phyloP scores from a whole-genome alignment of 2,888 invertebrate species.

The Heliconius erato region DNA sequence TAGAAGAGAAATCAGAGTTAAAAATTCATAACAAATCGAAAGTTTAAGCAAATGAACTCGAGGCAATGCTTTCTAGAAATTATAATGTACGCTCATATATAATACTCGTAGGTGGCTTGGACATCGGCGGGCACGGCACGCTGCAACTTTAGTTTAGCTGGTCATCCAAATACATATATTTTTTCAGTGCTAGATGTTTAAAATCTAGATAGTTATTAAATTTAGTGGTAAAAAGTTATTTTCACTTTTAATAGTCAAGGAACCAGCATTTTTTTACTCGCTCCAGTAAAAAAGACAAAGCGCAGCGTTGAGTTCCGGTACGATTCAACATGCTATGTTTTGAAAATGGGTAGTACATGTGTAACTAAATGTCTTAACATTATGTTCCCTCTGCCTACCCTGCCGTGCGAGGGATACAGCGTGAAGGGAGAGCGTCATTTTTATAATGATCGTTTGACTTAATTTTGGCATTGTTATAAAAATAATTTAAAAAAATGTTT shows the following conservation, averaged over 20 bases:
- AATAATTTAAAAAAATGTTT: too few relatives aligned
- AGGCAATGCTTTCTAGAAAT: slow-evolving; percentile 79
- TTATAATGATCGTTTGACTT: too few relatives aligned
- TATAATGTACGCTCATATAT: slow-evolving; percentile 64
- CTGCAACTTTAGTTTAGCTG: neutral
- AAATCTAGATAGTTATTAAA: neutral
- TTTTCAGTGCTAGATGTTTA: neutral
- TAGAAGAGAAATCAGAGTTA: slow-evolving; percentile 67
- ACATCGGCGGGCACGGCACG: slow-evolving; percentile 10
- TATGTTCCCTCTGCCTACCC: neutral
- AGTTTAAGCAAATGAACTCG: slow-evolving; percentile 79
- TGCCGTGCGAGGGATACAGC: too few relatives aligned
- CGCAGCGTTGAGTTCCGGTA: too few relatives aligned
- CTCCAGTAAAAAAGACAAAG: too few relatives aligned
- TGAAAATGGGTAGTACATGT: neutral
- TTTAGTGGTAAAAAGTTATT: neutral
- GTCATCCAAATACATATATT: neutral
- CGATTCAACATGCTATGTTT: too few relatives aligned
- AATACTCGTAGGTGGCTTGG: slow-evolving; percentile 22
- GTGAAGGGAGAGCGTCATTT: too few relatives aligned
- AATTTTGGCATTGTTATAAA: too few relatives aligned
- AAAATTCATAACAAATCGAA: slow-evolving; percentile 80
- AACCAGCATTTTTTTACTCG: too few relatives aligned
- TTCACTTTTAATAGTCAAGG: too few relatives aligned
- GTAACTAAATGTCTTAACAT: too few relatives aligned